Evolutionary conservation across 2,888 invertebrate species (phyloP).

Genomic region (Cynaeus angustus): DNA sequence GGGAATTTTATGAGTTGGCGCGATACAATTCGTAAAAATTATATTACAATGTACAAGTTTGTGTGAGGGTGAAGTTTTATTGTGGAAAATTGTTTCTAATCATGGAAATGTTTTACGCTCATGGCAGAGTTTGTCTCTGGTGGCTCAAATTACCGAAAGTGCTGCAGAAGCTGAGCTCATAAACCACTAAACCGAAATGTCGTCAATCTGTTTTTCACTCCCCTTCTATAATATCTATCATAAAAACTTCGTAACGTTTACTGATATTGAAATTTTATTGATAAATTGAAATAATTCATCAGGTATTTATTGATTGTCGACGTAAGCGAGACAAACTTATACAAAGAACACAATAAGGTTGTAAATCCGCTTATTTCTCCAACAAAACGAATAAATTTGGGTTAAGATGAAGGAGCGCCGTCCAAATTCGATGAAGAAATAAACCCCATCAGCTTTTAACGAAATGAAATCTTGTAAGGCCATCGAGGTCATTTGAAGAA

Average conservation of each 20-base stretch:
- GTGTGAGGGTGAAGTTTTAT: conserved; percentile 48
- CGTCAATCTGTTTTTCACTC: conserved; percentile 57
- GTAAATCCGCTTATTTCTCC: conserved; percentile 26
- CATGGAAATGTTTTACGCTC: conserved; percentile 55
- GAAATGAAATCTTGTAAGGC: conserved; percentile 57
- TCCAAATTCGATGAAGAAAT: conserved; percentile 53
- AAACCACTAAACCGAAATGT: conserved; percentile 58
- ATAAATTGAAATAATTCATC: conserved; percentile 17
- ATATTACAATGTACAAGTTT: conserved; percentile 28
- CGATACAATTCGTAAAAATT: conserved; percentile 26
- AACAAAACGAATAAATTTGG: conserved; percentile 48
- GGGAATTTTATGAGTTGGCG: not conserved
- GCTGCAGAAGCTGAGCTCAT: conserved; percentile 53
- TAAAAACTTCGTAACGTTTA: conserved; percentile 50
- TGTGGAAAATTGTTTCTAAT: conserved; percentile 52
- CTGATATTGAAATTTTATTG: conserved; percentile 52
- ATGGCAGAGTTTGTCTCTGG: conserved; percentile 54
- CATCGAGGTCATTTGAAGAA: conserved; percentile 51
- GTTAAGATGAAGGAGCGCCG: conserved; percentile 35
- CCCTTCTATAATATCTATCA: conserved; percentile 43
- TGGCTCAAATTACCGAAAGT: conserved; percentile 58
- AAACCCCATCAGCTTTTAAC: conserved; percentile 58
- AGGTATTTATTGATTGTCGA: conserved; percentile 29
- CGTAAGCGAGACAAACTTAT: conserved; percentile 25
- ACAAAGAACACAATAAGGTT: conserved; percentile 26